Conservation (phyloP, 2,113 vertebrate species). For the Picathartes gymnocephalus region DNA sequence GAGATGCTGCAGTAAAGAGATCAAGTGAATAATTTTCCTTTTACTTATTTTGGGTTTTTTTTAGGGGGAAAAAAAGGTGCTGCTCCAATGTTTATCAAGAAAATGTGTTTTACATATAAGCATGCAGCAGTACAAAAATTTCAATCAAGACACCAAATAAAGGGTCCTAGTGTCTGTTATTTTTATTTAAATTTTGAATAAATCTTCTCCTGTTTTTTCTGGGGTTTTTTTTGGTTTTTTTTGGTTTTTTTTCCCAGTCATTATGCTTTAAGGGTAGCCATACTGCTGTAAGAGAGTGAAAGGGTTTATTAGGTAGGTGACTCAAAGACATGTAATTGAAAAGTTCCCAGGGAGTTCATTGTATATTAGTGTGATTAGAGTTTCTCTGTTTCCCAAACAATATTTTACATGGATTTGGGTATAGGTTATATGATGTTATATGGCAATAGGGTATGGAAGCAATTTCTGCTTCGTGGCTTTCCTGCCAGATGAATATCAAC, state of each 20-base stretch:
- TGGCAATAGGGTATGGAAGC: background rate
- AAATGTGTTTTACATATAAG: background rate
- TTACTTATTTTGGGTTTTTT: background rate
- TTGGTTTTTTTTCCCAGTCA: background rate
- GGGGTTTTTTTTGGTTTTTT: too few relatives aligned
- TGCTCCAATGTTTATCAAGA: background rate
- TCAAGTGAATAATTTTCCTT: background rate
- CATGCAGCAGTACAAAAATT: background rate
- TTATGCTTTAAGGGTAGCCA: background rate
- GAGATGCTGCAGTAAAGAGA: background rate
- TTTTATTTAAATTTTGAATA: background rate
- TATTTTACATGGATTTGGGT: background rate
- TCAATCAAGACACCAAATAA: background rate
- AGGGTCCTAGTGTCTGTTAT: background rate
- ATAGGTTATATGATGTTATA: background rate
- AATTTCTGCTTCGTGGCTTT: conserved; percentile 8
- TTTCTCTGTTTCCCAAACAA: background rate
- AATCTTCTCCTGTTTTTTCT: background rate
- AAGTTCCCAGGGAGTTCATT: background rate
- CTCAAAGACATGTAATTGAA: background rate
- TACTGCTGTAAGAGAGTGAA: background rate
- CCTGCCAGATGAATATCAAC: background rate
- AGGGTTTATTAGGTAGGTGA: background rate
- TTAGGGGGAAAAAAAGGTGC: accelerated
- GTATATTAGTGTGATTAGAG: background rate